Percentiles rank a stretch among this genome's conserved stretches.
Conservation (phyloP, 2,797 vertebrate species). For the Poeciliopsis gracilis region DNA sequence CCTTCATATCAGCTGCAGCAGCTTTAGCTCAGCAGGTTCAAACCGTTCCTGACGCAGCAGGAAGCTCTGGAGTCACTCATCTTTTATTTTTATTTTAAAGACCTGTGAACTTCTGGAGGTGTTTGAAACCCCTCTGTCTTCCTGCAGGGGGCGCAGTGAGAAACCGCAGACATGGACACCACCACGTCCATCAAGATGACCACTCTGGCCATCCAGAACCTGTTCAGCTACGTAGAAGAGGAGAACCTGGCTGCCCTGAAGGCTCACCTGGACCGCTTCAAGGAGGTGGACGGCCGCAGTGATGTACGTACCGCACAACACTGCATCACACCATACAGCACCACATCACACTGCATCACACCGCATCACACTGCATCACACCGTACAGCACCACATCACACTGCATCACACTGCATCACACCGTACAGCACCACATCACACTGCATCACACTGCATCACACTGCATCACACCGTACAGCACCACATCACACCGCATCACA, state of each 20-base stretch:
- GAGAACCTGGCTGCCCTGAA: conserved; percentile 93
- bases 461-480: conserved; percentile 46
- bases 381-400: too few species aligned
- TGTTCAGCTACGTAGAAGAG: conserved; percentile 93
- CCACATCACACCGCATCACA: too few species aligned
- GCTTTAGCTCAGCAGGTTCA: neutral
- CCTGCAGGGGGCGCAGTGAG: conserved; percentile 9
- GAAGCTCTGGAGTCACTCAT: neutral
- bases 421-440: fast-evolving
- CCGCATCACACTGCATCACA: too few species aligned
- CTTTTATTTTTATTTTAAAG: neutral
- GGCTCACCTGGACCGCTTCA: conserved; percentile 93
- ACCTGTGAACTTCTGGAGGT: neutral
- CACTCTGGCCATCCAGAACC: conserved; percentile 88
- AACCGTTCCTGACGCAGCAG: neutral
- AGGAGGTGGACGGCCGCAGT: conserved; percentile 94
- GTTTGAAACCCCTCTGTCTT: neutral
- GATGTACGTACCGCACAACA: conserved; percentile 83
- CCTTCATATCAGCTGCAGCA: neutral
- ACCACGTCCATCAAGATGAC: conserved; percentile 88
- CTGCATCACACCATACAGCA: fast-evolving
- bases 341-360: too few species aligned
- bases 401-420: too few species aligned
- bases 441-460: too few species aligned
- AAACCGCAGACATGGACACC: conserved; percentile 77